A percentile compares a stretch with the other conserved stretches of the same genome.
Conservation (phyloP, 2,113 vertebrate species). For the Pica pica region DNA sequence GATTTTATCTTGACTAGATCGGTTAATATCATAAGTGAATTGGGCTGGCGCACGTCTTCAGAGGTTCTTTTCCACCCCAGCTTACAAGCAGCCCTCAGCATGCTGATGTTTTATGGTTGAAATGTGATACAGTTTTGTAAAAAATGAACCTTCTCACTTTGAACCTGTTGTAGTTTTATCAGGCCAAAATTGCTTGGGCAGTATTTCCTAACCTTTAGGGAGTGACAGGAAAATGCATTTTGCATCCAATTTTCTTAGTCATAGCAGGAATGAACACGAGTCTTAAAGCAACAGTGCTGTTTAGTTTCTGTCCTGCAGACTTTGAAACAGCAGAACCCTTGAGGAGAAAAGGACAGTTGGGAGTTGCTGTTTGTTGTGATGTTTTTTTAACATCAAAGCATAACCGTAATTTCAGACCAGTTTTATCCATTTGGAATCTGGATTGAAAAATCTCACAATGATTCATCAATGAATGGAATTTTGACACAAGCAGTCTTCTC, state of each 20-base stretch:
- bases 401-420: not conserved
- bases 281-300: not conserved
- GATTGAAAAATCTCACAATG: not conserved
- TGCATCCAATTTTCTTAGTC: constrained; percentile 41
- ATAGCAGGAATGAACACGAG: not conserved
- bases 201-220: constrained; percentile 47
- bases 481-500: not conserved
- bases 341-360: not conserved
- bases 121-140: not conserved
- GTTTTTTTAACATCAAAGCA: not conserved
- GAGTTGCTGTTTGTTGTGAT: not conserved
- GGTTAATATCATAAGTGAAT: not conserved
- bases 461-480: not conserved
- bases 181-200: not conserved
- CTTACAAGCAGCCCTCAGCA: not conserved
- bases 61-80: constrained; percentile 12
- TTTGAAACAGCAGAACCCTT: not conserved
- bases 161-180: not conserved
- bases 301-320: not conserved
- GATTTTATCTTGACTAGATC: constrained; percentile 48
- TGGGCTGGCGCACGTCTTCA: not conserved
- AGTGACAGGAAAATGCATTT: constrained; percentile 35
- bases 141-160: constrained; percentile 19
- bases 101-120: not conserved
- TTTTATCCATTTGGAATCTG: not conserved